phyloP scores from a whole-genome alignment of 2,113 vertebrate species.

The Shinisaurus crocodilurus region DNA sequence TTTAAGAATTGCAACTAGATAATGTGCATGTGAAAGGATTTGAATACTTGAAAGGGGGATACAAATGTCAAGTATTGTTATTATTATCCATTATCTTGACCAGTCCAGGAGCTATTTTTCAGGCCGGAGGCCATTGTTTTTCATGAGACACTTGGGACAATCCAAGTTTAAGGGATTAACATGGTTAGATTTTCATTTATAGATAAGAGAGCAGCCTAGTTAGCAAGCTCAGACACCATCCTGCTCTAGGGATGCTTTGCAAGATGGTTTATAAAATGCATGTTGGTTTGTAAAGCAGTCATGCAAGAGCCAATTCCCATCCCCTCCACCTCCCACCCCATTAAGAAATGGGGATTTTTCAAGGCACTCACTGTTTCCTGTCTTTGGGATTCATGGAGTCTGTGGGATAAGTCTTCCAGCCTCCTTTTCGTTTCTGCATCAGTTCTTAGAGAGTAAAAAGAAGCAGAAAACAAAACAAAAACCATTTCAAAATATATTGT shows the following conservation, averaged over 20 bases:
- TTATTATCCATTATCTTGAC: background rate
- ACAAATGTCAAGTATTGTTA: background rate
- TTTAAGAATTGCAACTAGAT: background rate
- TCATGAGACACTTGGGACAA: background rate
- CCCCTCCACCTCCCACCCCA: background rate
- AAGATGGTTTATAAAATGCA: background rate
- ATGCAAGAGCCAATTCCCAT: background rate
- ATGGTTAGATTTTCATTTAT: background rate
- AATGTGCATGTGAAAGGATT: background rate
- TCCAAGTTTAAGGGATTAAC: background rate
- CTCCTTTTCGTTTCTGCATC: constrained; percentile 88
- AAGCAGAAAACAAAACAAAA: constrained; percentile 19
- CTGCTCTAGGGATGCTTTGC: background rate
- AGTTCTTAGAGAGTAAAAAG: constrained; percentile 75
- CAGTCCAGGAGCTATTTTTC: background rate
- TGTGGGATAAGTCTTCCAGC: constrained; percentile 84
- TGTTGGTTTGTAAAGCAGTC: background rate
- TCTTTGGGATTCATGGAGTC: constrained; percentile 79
- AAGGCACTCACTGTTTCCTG: constrained; percentile 85
- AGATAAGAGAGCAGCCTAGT: background rate
- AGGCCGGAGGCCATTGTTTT: background rate
- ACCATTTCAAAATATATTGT: constrained; percentile 8
- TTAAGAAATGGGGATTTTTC: constrained; percentile 9
- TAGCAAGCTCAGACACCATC: background rate
- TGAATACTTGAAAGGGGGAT: background rate